These are phyloP conservation scores for Bombus polaris DNA, from an alignment of 1,140 invertebrate species.

Conservation along the genomic window DNA sequence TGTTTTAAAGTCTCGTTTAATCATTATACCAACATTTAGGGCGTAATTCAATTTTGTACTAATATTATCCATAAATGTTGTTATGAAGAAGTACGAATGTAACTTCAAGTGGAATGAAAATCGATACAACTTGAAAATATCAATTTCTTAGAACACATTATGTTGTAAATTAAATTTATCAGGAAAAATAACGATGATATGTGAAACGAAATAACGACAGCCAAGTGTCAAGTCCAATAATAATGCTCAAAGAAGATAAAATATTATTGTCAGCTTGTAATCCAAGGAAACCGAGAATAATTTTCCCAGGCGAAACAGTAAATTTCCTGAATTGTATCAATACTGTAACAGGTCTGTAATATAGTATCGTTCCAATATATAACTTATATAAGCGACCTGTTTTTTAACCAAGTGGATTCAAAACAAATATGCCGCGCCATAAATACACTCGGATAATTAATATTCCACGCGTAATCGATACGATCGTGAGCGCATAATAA, in stretches of 20 bases:
- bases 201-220: no score
- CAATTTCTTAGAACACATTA: no score
- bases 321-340: background rate
- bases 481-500: background rate
- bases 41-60: background rate
- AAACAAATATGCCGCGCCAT: background rate
- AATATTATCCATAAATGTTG: background rate
- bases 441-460: conserved; percentile 3
- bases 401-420: background rate
- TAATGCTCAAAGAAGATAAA: background rate
- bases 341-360: background rate
- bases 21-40: background rate
- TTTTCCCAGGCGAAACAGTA: background rate
- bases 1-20: background rate
- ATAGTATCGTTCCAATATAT: background rate
- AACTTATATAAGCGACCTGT: background rate
- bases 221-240: background rate
- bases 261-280: background rate
- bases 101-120: no score
- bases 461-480: background rate
- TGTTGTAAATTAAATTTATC: no score
- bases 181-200: no score
- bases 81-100: background rate
- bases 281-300: background rate
- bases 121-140: no score